Evolutionary conservation across 2,888 invertebrate genomes (phyloP), one percentile per base, ranked within the genome.

Genomic region (Thymelicus acteon): DNA sequence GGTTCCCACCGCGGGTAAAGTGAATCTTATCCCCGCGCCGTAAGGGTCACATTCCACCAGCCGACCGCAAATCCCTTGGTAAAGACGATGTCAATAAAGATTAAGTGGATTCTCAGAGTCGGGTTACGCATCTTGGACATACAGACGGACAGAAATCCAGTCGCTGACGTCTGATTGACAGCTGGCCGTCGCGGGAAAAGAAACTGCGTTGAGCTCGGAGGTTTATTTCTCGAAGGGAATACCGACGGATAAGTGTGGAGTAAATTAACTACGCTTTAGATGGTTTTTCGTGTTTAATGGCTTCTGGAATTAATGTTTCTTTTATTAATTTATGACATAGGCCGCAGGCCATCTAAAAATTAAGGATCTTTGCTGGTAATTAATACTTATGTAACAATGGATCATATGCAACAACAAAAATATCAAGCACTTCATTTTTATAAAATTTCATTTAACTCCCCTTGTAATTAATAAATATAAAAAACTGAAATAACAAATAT

Each of bases 61-160:
- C 37, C 5, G 4, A 13, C n/a, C 7, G 63, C 52, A 65, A 52
- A 12, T 8, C 6, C 24, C 7, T n/a, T 52, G 40, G 70, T 64
- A 64, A 76, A 76, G 70, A 75, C 76, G 77, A 81, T 78, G 82
- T 81, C 82, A 80, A 82, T 82, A 81, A 82, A 80, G 82, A 82
- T 82, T 81, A 82, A 80, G 81, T 78, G 78, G 77, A 78, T 78
- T 80, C 77, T 72, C 75, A 77, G 82, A 78, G 77, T 80, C 80
- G 78, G 77, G 81, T 82, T 81, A 80, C 81, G 80, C 80, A 75
- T 77, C 76, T 77, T 74, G 73, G 78, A 78, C 79, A 75, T 78
- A 76, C 64, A 72, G 74, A 75, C 77, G 73, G 77, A 78, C 78
- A 76, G 78, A 78, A 75, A 79, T 79, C 79, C 80, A 79, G 76